Conservation (phyloP, 2,888 invertebrate genomes). For the Trissolcus brochymenae region DNA sequence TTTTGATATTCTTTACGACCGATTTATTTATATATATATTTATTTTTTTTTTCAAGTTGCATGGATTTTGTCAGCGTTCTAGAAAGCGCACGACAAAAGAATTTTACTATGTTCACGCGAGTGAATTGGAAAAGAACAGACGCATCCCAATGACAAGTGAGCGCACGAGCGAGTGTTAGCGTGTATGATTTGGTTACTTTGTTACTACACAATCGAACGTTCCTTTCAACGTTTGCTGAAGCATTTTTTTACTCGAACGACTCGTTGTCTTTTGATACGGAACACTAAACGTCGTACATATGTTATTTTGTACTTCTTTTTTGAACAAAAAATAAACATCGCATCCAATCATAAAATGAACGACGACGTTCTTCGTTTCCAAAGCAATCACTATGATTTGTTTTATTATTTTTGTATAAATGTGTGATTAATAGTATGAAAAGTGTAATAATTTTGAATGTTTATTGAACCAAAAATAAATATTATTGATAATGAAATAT, state of each 20-base stretch:
- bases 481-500: constrained; percentile 74
- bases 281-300: constrained; percentile 63
- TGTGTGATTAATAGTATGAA: constrained; percentile 76
- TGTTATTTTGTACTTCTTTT: constrained; percentile 74
- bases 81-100: constrained; percentile 10
- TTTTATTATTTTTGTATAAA: constrained; percentile 75
- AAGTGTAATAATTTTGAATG: constrained; percentile 77
- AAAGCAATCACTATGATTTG: constrained; percentile 62
- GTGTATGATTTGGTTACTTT: constrained; percentile 66
- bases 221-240: constrained; percentile 63
- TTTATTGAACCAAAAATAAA: constrained; percentile 77
- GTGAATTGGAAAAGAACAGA: constrained; percentile 36
- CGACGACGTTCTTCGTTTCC: constrained; percentile 71
- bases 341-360: constrained; percentile 59
- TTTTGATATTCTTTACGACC: constrained; percentile 31
- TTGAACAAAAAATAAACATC: constrained; percentile 58
- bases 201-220: constrained; percentile 68
- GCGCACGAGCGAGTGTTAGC: constrained; percentile 42
- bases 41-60: constrained; percentile 2
- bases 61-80: constrained; percentile 45
- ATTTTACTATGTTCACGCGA: constrained; percentile 30
- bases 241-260: constrained; percentile 13
- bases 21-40: background rate
- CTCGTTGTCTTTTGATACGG: constrained; percentile 42
- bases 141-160: constrained; percentile 36